phyloP scores from a whole-genome alignment of 2,113 vertebrate genomes.

The Terrapene triunguis region DNA sequence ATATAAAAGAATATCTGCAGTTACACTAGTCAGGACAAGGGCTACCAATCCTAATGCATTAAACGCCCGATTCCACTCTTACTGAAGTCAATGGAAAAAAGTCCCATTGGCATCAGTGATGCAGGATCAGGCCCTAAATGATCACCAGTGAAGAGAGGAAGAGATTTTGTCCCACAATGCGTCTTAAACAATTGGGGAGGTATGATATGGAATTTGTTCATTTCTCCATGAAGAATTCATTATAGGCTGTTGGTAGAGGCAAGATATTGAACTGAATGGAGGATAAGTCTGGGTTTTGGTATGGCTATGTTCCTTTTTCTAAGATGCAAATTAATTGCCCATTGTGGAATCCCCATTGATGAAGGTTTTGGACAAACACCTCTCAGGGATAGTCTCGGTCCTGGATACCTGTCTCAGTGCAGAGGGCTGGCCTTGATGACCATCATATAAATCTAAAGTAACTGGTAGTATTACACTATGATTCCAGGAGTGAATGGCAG shows the following conservation, averaged over 20 bases:
- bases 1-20: no score
- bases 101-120: no score
- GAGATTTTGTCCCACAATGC: background rate
- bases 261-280: background rate
- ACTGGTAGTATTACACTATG: no score
- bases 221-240: background rate
- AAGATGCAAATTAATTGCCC: background rate
- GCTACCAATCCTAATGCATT: no score
- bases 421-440: no score
- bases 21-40: no score
- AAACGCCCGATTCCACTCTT: no score
- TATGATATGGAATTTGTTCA: background rate
- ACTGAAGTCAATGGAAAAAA: no score
- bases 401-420: no score
- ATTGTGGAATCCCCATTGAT: background rate
- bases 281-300: rapidly evolving
- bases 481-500: background rate
- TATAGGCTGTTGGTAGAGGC: background rate
- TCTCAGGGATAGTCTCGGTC: no score
- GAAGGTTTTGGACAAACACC: background rate
- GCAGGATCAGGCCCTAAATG: no score
- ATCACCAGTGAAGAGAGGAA: background rate
- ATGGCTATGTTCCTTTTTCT: background rate
- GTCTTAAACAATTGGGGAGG: background rate
- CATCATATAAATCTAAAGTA: background rate